Evolutionary conservation across 1,140 invertebrate genomes (phyloP).

Genomic region (Phocides pigmalion): DNA sequence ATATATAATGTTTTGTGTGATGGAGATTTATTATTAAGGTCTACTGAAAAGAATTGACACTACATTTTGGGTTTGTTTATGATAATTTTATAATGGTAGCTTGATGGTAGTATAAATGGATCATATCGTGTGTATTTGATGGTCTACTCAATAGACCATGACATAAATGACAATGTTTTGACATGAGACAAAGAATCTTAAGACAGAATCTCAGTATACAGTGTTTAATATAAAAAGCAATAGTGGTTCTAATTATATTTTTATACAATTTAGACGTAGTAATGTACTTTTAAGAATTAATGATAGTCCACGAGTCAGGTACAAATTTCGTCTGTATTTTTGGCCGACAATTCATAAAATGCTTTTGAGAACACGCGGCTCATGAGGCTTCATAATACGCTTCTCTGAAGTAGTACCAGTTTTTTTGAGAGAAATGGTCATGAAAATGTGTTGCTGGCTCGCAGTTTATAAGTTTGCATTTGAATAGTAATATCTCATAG

Average conservation of each 20-base stretch:
- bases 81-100: neutral
- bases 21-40: neutral
- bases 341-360: too few species aligned
- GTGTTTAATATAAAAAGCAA: neutral
- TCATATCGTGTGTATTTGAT: neutral
- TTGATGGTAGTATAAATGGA: neutral
- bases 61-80: constrained; percentile 7
- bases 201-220: constrained; percentile 11
- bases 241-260: constrained; percentile 13
- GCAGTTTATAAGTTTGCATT: neutral
- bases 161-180: neutral
- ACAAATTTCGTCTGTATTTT: too few species aligned
- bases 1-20: neutral
- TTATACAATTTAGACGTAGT: neutral
- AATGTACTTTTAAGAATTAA: neutral
- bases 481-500: neutral
- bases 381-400: too few species aligned
- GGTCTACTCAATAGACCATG: constrained; percentile 6
- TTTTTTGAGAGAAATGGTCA: too few species aligned
- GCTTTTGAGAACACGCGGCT: too few species aligned
- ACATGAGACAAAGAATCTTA: constrained; percentile 3
- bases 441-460: too few species aligned
- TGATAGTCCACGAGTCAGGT: too few species aligned
- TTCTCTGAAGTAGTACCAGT: too few species aligned
- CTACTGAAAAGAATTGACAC: neutral